Evolutionary conservation across 2,797 vertebrate genomes (phyloP), one percentile per base, ranked within the genome.

Genomic region (Notolepis coatsorum): DNA sequence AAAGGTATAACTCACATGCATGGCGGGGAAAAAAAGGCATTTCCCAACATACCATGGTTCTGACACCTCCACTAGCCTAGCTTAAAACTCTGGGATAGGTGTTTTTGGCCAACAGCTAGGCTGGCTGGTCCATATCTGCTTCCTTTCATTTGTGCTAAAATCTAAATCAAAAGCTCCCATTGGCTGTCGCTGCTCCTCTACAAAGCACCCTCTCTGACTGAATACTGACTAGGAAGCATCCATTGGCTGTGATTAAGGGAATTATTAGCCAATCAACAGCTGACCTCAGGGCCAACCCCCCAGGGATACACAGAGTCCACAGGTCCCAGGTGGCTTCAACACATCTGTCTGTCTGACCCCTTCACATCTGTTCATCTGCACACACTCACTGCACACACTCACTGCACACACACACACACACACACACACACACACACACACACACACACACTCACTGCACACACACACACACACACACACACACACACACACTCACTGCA

Each of bases 251-350:
- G 83, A 88, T 88, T 83, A 86, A 67, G 61, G 80, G 57, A 71
- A 73, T 81, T 86, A 90, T 89, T 80, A 88, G 50, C 79, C 75
- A 85, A 83, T 88, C 80, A 41, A 81, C 73, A 79, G 53, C 63
- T 88, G 84, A 88, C 87, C 86, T 63, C 21, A 1, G 4, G 41
- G 10, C 59, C 73, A 63, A 73, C 71, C 78, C 58, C 1, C 88
- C 87, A 89, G 64, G 76, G 52, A 60, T 41, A 42, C 47, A 68
- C 43, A 9, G 46, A 65, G 60, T 21, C 10, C 46, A 30, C 66
- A 18, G 66, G 64, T 84, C 71, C 82, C 85, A 85, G 77, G 82
- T 86, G 81, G 43, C 76, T 88, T 88, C 83, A 54, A 49, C 50
- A n/a, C 73, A 68, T 61, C 74, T 73, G 41, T 58, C 48, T 85